phyloP scores from a whole-genome alignment of 2,113 vertebrate genomes.

The Phylloscopus trochiloides region DNA sequence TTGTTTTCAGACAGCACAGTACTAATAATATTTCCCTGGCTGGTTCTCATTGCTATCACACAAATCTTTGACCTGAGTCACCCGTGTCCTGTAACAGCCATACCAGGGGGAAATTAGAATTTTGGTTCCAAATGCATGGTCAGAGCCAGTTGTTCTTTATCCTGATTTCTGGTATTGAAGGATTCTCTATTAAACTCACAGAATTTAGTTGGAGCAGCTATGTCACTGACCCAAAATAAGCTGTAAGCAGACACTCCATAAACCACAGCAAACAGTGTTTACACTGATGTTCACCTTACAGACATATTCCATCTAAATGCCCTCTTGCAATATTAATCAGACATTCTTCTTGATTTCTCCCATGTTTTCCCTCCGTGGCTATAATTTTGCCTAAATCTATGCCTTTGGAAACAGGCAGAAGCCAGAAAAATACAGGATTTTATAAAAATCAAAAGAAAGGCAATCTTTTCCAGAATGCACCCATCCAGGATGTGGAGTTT shows the following conservation, averaged over 20 bases:
- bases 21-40: neutral
- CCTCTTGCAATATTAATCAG: neutral
- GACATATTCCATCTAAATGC: neutral
- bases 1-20: neutral
- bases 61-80: neutral
- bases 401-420: neutral
- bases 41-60: neutral
- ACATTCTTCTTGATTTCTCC: neutral
- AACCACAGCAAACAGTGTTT: neutral
- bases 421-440: neutral
- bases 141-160: constrained; percentile 51
- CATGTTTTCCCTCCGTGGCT: neutral
- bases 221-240: constrained; percentile 6
- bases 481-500: neutral
- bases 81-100: neutral
- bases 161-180: constrained; percentile 41
- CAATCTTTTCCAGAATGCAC: neutral
- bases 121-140: constrained; percentile 50
- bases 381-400: neutral
- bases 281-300: neutral
- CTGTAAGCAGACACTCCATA: neutral
- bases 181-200: constrained; percentile 39
- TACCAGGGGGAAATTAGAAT: neutral
- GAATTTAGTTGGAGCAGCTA: constrained; percentile 32
- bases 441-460: neutral